A percentile compares a stretch with the other conserved stretches of the same genome.
Evolutionary conservation across 1,140 invertebrate species (phyloP).

Genomic region (Heliconius melpomene): DNA sequence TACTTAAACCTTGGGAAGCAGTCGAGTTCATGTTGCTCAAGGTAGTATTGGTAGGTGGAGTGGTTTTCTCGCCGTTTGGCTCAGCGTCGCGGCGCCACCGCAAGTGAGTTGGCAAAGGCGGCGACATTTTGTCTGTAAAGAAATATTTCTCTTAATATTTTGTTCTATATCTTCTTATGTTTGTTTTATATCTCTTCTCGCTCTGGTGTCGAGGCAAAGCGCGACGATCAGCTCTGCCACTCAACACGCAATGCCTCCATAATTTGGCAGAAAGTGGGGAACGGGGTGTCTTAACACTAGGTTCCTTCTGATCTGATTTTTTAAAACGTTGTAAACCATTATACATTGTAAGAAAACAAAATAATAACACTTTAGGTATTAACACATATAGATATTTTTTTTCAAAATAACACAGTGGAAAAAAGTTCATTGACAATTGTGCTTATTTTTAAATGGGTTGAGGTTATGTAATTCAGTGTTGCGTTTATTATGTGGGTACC

Average conservation of each 20-base stretch:
- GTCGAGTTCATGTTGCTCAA: constrained; percentile 14
- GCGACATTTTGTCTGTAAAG: constrained; percentile 61
- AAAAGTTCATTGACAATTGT: not conserved
- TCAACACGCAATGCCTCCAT: too few species aligned
- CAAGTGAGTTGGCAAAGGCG: constrained; percentile 52
- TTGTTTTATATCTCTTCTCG: too few species aligned
- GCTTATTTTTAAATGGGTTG: constrained; percentile 7
- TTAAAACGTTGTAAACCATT: too few species aligned
- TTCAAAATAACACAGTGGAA: not conserved
- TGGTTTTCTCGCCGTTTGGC: constrained; percentile 15
- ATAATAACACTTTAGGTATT: too few species aligned
- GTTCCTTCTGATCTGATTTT: too few species aligned
- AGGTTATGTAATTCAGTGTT: constrained; percentile 15
- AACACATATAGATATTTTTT: not conserved
- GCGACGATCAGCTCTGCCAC: too few species aligned
- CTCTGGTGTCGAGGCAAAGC: too few species aligned
- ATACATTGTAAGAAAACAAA: too few species aligned
- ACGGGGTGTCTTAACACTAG: too few species aligned
- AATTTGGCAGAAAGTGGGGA: too few species aligned
- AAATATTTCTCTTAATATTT: not conserved
- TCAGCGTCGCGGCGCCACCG: constrained; percentile 70
- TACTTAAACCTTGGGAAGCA: constrained; percentile 24
- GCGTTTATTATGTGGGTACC: constrained; percentile 16
- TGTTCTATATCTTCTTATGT: too few species aligned
- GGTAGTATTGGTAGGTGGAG: not conserved